A percentile compares a stretch with the other conserved stretches of the same genome.
phyloP scores from a whole-genome alignment of 2,888 invertebrate genomes.

The Drymonia ruficornis region DNA sequence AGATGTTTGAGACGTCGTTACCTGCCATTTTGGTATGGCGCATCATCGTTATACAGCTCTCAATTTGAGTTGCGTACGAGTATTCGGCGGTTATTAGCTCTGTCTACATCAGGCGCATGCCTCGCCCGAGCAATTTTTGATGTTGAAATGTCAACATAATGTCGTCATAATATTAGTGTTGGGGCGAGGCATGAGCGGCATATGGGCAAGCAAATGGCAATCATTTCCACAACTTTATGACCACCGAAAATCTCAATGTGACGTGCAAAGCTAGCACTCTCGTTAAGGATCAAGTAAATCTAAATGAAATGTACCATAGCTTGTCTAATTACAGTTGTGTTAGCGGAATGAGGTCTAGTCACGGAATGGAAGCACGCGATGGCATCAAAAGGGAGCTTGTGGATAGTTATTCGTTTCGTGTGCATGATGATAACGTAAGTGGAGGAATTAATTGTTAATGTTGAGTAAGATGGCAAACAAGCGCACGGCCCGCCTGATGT shows the following conservation, averaged over 20 bases:
- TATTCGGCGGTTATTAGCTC: too few relatives aligned
- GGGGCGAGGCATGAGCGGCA: too few relatives aligned
- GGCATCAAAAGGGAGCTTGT: not conserved
- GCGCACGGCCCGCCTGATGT: too few relatives aligned
- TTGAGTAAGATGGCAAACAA: not conserved
- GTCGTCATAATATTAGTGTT: too few relatives aligned
- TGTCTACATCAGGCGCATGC: too few relatives aligned
- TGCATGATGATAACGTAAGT: constrained; percentile 15
- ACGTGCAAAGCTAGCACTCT: constrained; percentile 36
- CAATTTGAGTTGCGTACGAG: too few relatives aligned
- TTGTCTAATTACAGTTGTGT: constrained; percentile 57
- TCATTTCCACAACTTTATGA: not conserved
- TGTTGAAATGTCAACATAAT: too few relatives aligned
- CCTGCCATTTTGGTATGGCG: too few relatives aligned
- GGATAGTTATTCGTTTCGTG: constrained; percentile 3
- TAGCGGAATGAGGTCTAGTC: constrained; percentile 51
- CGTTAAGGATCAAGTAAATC: constrained; percentile 45
- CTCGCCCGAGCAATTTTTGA: too few relatives aligned
- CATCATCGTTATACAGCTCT: too few relatives aligned
- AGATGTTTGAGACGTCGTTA: too few relatives aligned
- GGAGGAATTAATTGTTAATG: not conserved
- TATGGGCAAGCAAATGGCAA: too few relatives aligned
- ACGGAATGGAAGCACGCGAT: constrained; percentile 58
- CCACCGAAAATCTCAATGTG: constrained; percentile 34
- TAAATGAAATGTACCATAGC: constrained; percentile 55